phyloP scores from a whole-genome alignment of 2,113 vertebrate species.

The Neogale vison region DNA sequence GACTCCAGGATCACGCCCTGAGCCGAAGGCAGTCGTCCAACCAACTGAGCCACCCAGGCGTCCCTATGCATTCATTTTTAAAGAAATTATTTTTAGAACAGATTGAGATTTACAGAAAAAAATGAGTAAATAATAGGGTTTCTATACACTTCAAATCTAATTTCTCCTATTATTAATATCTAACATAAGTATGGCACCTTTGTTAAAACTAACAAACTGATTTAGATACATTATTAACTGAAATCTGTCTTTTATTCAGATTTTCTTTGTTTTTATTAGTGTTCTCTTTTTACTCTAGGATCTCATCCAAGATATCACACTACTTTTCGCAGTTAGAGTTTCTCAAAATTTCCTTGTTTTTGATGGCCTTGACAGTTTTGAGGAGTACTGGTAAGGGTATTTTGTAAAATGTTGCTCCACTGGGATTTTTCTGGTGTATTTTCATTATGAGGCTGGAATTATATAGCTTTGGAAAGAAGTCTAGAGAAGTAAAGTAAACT shows the following conservation, averaged over 20 bases:
- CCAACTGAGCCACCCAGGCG: no score
- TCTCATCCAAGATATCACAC: not conserved
- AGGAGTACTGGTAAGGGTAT: not conserved
- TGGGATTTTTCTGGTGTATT: not conserved
- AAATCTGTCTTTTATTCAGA: not conserved
- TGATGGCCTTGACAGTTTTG: not conserved
- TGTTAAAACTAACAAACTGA: not conserved
- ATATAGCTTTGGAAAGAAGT: not conserved
- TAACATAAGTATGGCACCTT: not conserved
- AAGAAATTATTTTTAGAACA: not conserved
- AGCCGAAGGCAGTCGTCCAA: no score
- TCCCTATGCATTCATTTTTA: not conserved
- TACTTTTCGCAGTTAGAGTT: not conserved
- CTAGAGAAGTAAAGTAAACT: not conserved
- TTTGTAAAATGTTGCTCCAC: not conserved
- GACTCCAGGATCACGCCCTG: no score
- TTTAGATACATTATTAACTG: not conserved
- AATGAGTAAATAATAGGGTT: not conserved
- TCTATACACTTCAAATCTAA: not conserved
- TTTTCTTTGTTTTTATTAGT: not conserved
- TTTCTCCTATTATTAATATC: not conserved
- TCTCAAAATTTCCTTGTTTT: not conserved
- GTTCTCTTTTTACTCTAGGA: not conserved
- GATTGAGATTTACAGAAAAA: constrained; percentile 16
- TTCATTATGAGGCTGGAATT: not conserved